Evolutionary conservation across 1,140 invertebrate species (phyloP).

Genomic region (Bombus consobrinus): DNA sequence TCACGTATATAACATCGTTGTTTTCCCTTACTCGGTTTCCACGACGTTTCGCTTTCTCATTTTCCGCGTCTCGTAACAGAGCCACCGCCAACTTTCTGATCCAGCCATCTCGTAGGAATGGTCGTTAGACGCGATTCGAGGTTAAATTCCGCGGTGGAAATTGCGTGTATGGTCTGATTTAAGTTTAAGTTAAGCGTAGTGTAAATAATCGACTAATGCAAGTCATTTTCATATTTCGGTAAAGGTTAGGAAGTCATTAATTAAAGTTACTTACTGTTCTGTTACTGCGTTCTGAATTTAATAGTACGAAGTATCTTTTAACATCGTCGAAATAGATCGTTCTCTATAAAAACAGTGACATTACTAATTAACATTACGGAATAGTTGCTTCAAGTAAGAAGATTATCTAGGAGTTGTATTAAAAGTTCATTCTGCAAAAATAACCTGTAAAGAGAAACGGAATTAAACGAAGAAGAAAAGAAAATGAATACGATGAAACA

Average conservation of each 20-base stretch:
- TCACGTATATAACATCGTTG: neutral
- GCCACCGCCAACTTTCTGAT: neutral
- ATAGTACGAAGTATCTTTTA: too few species aligned
- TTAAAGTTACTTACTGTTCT: too few species aligned
- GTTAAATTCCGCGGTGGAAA: neutral
- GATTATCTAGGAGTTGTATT: too few species aligned
- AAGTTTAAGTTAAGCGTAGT: too few species aligned
- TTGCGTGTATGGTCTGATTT: neutral
- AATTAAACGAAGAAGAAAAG: neutral
- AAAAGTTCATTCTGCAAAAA: neutral
- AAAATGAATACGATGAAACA: neutral
- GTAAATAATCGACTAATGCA: too few species aligned
- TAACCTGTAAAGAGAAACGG: neutral
- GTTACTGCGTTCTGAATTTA: too few species aligned
- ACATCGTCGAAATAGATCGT: too few species aligned
- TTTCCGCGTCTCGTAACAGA: constrained; percentile 1
- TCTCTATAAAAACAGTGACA: too few species aligned
- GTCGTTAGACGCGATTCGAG: neutral
- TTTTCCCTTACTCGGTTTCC: neutral
- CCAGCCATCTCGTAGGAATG: neutral
- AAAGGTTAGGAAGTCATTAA: too few species aligned
- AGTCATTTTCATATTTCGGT: too few species aligned
- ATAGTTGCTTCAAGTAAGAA: too few species aligned
- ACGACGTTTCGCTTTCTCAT: constrained; percentile 33
- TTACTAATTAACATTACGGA: too few species aligned